phyloP scores from a whole-genome alignment of 2,113 vertebrate species.

The Gnathonemus echidnorhynchus region DNA sequence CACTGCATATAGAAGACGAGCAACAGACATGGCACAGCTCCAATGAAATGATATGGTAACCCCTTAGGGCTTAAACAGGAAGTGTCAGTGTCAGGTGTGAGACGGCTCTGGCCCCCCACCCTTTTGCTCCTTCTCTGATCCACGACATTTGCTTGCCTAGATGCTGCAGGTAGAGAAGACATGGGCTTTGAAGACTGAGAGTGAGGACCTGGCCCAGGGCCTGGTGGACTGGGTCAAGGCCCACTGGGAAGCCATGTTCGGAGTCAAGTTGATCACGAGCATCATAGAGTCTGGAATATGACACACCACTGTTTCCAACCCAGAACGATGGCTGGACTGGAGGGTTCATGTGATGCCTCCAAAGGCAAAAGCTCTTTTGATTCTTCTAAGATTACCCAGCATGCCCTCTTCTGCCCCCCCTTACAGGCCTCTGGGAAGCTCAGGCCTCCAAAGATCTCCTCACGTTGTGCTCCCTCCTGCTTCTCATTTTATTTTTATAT shows the following conservation, averaged over 20 bases:
- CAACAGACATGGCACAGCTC: neutral
- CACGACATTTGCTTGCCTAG: conserved; percentile 31
- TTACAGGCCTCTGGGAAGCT: no score
- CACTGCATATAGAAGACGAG: neutral
- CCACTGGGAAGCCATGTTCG: conserved; percentile 81
- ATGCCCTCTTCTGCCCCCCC: neutral
- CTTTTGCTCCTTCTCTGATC: neutral
- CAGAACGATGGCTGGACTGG: neutral
- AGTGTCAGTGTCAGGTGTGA: neutral
- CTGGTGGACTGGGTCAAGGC: conserved; percentile 71
- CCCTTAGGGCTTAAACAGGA: neutral
- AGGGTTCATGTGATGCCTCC: neutral
- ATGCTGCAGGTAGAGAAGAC: conserved; percentile 66
- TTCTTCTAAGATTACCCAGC: neutral
- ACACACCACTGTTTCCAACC: neutral
- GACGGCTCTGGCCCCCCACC: neutral
- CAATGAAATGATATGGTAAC: neutral
- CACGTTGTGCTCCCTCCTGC: neutral
- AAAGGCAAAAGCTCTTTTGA: neutral
- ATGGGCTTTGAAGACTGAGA: conserved; percentile 67
- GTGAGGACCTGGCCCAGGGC: conserved; percentile 57
- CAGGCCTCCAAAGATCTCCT: neutral
- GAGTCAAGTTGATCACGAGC: conserved; percentile 62
- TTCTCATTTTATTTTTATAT: neutral
- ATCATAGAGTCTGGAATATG: conserved; percentile 36